phyloP scores from a whole-genome alignment of 2,888 invertebrate species.

The Aproaerema taeniolella region DNA sequence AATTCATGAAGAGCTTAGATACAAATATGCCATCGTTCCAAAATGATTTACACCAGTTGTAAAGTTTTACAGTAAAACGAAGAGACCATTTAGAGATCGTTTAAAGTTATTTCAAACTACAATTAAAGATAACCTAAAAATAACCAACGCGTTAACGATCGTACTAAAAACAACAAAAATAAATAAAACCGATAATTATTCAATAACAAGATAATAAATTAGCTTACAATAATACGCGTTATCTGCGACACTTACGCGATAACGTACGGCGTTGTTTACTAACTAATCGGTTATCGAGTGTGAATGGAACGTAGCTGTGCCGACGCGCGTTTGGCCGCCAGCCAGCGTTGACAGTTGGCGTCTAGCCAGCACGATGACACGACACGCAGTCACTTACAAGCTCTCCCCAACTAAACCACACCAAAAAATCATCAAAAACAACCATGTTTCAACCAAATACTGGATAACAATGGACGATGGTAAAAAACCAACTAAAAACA shows the following conservation, averaged over 20 bases:
- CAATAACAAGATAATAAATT: background rate
- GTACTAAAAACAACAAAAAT: no score
- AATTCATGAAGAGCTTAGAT: no score
- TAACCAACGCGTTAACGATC: no score
- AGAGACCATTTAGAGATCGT: no score
- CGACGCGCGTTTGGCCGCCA: conserved; percentile 30
- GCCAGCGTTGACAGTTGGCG: conserved; percentile 33
- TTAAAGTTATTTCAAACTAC: no score
- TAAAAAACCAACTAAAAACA: conserved; percentile 22
- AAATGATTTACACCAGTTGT: no score
- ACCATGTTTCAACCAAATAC: conserved; percentile 54
- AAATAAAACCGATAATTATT: background rate
- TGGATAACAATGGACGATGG: conserved; percentile 59
- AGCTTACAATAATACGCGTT: background rate
- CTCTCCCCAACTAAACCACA: conserved; percentile 25
- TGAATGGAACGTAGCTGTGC: conserved; percentile 38
- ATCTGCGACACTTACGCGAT: background rate
- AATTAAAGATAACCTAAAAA: no score
- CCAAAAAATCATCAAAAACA: conserved; percentile 21
- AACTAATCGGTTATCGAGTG: conserved; percentile 55
- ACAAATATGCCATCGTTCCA: no score
- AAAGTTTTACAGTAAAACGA: no score
- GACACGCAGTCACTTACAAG: conserved; percentile 37
- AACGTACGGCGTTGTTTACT: conserved; percentile 36
- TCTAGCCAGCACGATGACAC: conserved; percentile 48